Evolutionary conservation across 2,888 invertebrate species (phyloP), one percentile per base, ranked within the genome.

Genomic region (Chromoteleia sp.): DNA sequence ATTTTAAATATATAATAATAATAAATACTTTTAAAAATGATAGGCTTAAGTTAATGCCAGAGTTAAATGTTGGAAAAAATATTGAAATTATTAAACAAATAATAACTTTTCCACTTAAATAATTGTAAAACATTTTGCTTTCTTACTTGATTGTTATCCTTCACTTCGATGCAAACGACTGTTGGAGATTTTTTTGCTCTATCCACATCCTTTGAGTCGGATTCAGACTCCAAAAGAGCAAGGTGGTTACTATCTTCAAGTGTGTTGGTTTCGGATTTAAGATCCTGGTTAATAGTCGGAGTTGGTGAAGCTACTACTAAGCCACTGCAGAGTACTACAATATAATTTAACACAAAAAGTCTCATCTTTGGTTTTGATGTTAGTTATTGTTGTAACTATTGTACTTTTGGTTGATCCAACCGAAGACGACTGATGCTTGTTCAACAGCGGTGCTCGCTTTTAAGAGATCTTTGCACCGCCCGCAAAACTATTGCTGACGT

Each of bases 401-500:
- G 43, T 56, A 79, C 25, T 78, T 45, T 48, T 65, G 12, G 41
- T 74, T 67, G 50, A 29, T 65, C 14, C 15, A 71, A 75, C 56
- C 48, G 21, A 75, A 71, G 33, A 43, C 39, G 25, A 82, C 82
- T 82, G 82, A 79, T 74, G 67, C 41, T 14, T 15, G 8, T 15
- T 14, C 21, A 14, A 21, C 45, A 43, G 0, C 12, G 67, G 15
- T 12, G 50, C 61, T 52, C 36, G 75, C 67, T 82, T 82, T 79
- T 82, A 82, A 76, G 50, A 63, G 75, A 59, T 71, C 75, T 59
- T 65, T 36, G 54, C 54, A 58, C 25, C 25, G 17, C 61, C 43
- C 56, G 67, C 78, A 59, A 82, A 21, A 56, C 48, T 33, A 45
- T 30, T 71, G 77, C 77, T 82, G 75, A 81, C 81, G 73, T 67